Percentiles rank a stretch among this genome's conserved stretches.
These are phyloP conservation scores for Pelobates cultripes DNA, from an alignment of 2,797 vertebrate species.

Conservation along the genomic window DNA sequence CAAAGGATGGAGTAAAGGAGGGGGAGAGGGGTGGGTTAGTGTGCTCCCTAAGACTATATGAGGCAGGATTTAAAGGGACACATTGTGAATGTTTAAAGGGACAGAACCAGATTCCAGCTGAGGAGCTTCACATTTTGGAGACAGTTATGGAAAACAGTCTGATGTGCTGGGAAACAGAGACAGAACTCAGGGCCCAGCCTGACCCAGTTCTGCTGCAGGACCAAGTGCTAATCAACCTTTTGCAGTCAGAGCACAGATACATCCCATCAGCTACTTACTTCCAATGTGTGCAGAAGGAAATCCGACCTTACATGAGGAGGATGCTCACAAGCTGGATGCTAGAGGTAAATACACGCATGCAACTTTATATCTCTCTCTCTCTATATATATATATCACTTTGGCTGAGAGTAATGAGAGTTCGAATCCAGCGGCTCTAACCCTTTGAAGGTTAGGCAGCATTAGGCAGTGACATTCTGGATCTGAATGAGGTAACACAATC, in stretches of 20 bases:
- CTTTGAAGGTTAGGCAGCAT: too few relatives aligned
- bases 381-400: not conserved
- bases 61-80: conserved; percentile 41
- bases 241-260: conserved; percentile 40
- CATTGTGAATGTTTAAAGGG: conserved; percentile 45
- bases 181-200: conserved; percentile 28
- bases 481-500: too few relatives aligned
- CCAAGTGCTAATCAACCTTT: conserved; percentile 24
- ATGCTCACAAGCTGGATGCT: conserved; percentile 54
- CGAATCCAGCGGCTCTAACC: too few relatives aligned
- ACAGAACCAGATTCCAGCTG: not conserved
- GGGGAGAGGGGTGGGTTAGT: conserved; percentile 6
- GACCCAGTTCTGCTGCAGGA: conserved; percentile 45
- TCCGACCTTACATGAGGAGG: conserved; percentile 54
- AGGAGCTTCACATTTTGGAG: not conserved
- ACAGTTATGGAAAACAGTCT: conserved; percentile 37
- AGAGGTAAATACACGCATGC: conserved; percentile 28
- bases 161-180: conserved; percentile 40
- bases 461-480: too few relatives aligned
- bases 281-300: conserved; percentile 41
- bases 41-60: conserved; percentile 16
- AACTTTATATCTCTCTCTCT: too few relatives aligned
- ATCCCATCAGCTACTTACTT: conserved; percentile 27
- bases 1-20: not conserved
- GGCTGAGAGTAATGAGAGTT: not conserved